phyloP scores from a whole-genome alignment of 2,113 vertebrate genomes.

The Gymnobelideus leadbeateri region DNA sequence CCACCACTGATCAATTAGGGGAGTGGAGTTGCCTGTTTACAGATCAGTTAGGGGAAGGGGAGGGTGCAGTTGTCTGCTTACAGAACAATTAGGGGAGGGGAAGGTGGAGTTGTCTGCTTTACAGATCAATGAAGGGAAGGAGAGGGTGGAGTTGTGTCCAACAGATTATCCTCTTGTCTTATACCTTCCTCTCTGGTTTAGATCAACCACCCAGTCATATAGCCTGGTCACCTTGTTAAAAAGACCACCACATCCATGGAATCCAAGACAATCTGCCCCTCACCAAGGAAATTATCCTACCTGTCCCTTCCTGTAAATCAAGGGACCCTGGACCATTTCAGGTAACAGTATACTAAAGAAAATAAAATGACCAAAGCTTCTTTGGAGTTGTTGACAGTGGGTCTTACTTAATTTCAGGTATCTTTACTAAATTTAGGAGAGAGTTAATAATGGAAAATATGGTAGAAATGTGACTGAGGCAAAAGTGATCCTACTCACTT shows the following conservation, averaged over 20 bases:
- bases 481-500: not conserved
- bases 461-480: not conserved
- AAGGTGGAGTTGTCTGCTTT: too few relatives aligned
- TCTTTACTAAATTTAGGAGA: not conserved
- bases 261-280: not conserved
- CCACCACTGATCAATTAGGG: too few relatives aligned
- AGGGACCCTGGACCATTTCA: not conserved
- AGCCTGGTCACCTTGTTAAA: not conserved
- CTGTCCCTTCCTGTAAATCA: not conserved
- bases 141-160: too few relatives aligned
- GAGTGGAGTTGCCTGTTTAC: too few relatives aligned
- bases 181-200: too few relatives aligned
- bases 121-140: too few relatives aligned
- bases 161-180: not conserved
- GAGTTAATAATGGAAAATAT: not conserved
- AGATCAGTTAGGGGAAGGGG: too few relatives aligned
- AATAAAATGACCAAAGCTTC: not conserved
- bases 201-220: not conserved
- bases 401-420: not conserved
- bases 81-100: too few relatives aligned
- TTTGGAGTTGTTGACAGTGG: not conserved
- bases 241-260: not conserved
- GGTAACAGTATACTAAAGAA: not conserved
- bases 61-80: too few relatives aligned
- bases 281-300: not conserved